Percentiles rank a stretch among this genome's conserved stretches.
Evolutionary conservation across 2,113 vertebrate species (phyloP).

Genomic region (Phainopepla nitens): DNA sequence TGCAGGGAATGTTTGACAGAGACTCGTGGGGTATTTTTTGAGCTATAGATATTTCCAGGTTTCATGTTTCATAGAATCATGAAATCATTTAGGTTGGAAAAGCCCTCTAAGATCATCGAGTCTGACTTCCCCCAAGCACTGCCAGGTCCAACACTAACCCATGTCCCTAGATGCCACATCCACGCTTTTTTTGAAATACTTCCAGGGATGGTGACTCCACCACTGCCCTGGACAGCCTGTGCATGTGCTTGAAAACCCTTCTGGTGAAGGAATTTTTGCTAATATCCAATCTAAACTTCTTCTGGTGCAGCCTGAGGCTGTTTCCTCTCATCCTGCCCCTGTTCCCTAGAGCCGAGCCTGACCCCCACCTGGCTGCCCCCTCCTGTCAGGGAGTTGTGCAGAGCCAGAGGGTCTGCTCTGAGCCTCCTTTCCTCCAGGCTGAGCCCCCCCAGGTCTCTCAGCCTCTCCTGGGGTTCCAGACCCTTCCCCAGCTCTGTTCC

Average conservation of each 20-base stretch:
- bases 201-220: not conserved
- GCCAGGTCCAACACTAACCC: not conserved
- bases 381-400: not conserved
- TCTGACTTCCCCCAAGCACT: not conserved
- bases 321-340: not conserved
- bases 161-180: not conserved
- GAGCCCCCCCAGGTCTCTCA: not conserved
- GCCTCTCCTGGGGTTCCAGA: accelerated
- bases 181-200: not conserved
- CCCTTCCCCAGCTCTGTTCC: not conserved
- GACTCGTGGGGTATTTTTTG: accelerated
- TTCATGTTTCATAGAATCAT: not conserved
- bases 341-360: not conserved
- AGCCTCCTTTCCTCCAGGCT: not conserved
- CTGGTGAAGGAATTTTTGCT: not conserved
- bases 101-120: not conserved
- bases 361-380: not conserved
- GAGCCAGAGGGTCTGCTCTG: not conserved
- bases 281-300: not conserved
- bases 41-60: not conserved
- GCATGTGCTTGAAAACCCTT: not conserved
- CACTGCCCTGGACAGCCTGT: not conserved
- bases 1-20: not conserved
- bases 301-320: not conserved
- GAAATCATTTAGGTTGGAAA: not conserved